These are phyloP conservation scores for Drosophila demipolita DNA, from an alignment of 2,888 invertebrate species.

Conservation along the genomic window DNA sequence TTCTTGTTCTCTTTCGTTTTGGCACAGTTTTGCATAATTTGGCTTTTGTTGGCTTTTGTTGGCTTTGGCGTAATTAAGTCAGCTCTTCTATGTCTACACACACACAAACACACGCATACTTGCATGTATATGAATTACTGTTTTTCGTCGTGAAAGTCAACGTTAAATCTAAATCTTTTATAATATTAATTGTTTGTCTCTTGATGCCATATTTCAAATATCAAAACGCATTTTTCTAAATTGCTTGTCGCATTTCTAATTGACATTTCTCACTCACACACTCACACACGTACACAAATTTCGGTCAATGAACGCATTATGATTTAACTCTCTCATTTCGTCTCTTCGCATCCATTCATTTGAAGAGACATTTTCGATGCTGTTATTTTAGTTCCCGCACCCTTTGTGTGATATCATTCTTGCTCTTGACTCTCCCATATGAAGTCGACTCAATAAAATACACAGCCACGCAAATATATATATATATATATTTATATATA, in stretches of 20 bases:
- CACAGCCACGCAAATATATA: not conserved
- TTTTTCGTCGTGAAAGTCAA: constrained; percentile 63
- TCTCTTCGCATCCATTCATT: not conserved
- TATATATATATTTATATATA: not conserved
- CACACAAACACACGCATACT: not conserved
- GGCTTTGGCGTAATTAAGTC: constrained; percentile 50
- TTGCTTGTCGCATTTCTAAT: constrained; percentile 62
- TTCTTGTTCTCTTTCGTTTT: constrained; percentile 15
- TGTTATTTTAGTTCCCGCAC: constrained; percentile 14
- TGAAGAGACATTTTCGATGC: constrained; percentile 4
- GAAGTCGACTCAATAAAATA: constrained; percentile 25
- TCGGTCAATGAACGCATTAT: constrained; percentile 75
- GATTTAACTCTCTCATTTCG: constrained; percentile 14
- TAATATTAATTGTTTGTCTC: constrained; percentile 37
- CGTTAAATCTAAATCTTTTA: constrained; percentile 13
- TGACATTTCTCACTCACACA: constrained; percentile 69
- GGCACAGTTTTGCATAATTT: constrained; percentile 41
- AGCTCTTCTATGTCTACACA: not conserved
- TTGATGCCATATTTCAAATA: constrained; percentile 44
- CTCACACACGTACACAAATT: constrained; percentile 24
- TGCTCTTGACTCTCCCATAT: constrained; percentile 3
- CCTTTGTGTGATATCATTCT: constrained; percentile 14
- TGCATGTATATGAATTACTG: constrained; percentile 18
- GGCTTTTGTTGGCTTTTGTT: constrained; percentile 4
- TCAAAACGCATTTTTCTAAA: constrained; percentile 52